Evolutionary conservation across 2,113 vertebrate species (phyloP).

Genomic region (Neogobius melanostomus): DNA sequence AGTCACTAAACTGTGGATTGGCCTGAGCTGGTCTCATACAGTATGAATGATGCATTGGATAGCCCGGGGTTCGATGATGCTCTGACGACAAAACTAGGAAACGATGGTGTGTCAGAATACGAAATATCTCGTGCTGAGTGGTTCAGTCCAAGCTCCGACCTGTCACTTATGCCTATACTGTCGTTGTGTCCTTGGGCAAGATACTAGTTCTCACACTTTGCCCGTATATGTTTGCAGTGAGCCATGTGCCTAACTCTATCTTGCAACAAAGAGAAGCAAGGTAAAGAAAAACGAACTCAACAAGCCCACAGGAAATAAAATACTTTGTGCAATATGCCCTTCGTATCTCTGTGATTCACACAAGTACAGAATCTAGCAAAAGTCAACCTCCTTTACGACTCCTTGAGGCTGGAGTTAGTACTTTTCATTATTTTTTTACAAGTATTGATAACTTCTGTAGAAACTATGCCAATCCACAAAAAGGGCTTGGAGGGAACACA

Average conservation of each 20-base stretch:
- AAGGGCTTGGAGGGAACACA: too few relatives aligned
- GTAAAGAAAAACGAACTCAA: neutral
- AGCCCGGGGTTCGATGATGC: constrained; percentile 20
- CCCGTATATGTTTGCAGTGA: too few relatives aligned
- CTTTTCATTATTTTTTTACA: neutral
- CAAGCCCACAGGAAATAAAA: too few relatives aligned
- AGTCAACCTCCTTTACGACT: neutral
- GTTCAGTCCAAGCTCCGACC: too few relatives aligned
- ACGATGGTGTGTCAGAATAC: neutral
- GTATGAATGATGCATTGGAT: constrained; percentile 39
- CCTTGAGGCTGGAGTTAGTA: neutral
- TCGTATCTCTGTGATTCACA: too few relatives aligned
- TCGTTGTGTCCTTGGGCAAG: too few relatives aligned
- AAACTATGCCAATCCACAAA: too few relatives aligned
- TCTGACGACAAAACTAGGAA: constrained; percentile 35
- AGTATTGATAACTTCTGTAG: too few relatives aligned
- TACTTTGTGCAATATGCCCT: too few relatives aligned
- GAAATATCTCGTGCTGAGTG: neutral
- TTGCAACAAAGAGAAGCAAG: neutral
- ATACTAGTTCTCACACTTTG: too few relatives aligned
- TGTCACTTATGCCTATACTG: too few relatives aligned
- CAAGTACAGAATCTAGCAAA: neutral
- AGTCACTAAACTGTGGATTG: constrained; percentile 34
- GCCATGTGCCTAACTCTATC: neutral
- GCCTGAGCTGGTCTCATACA: constrained; percentile 22